A percentile compares a stretch with the other conserved stretches of the same genome.
These are phyloP conservation scores for Terrapene triunguis DNA, from an alignment of 2,113 vertebrate genomes.

Conservation along the genomic window DNA sequence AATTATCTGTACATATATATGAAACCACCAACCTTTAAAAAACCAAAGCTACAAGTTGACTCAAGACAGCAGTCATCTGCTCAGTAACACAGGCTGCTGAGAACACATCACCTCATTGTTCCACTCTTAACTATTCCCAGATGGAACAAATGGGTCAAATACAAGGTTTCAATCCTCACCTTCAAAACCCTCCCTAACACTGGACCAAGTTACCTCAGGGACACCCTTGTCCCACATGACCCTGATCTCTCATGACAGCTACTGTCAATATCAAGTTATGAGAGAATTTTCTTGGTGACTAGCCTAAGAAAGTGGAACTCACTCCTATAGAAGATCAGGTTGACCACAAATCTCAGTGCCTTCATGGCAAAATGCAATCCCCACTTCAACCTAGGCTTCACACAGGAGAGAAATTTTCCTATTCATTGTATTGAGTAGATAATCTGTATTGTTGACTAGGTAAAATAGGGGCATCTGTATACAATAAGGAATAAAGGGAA, in stretches of 20 bases:
- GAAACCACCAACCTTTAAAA: not conserved
- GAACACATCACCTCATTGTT: not conserved
- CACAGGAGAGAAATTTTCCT: not conserved
- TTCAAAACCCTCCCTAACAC: not conserved
- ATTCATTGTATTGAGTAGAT: not conserved
- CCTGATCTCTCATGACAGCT: not conserved
- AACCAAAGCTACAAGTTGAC: not conserved
- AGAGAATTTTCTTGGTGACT: not conserved
- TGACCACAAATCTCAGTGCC: not conserved
- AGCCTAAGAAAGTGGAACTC: not conserved
- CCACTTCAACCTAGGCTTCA: not conserved
- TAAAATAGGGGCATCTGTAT: constrained; percentile 8
- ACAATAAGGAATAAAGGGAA: not conserved
- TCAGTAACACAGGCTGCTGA: not conserved
- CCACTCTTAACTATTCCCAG: not conserved
- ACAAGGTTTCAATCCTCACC: not conserved
- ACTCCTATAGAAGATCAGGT: rapidly evolving
- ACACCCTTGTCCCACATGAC: not conserved
- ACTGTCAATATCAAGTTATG: not conserved
- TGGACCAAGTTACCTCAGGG: not conserved
- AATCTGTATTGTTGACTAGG: not conserved
- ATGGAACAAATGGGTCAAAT: not conserved
- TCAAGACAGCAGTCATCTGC: not conserved
- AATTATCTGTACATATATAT: not conserved
- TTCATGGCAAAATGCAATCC: not conserved